These are phyloP conservation scores for Dynastes hyllus DNA, from an alignment of 2,888 invertebrate species.

Conservation along the genomic window DNA sequence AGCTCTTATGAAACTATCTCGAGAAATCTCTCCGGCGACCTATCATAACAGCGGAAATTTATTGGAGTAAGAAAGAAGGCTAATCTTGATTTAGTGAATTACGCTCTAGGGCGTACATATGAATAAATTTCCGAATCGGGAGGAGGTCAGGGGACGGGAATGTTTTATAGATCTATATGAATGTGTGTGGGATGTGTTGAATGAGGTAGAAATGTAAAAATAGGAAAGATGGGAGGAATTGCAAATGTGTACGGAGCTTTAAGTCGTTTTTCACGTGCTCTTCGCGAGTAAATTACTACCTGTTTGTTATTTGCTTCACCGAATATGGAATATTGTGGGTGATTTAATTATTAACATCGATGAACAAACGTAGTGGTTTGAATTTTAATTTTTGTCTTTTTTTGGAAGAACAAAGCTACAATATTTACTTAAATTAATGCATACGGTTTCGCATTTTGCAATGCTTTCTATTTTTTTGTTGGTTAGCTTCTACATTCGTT, in stretches of 20 bases:
- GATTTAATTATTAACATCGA: no score
- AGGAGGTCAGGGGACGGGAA: neutral
- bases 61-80: constrained; percentile 1
- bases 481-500: no score
- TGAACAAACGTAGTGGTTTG: no score
- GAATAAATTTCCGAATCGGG: constrained; percentile 3
- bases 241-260: neutral
- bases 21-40: constrained; percentile 20
- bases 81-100: constrained; percentile 27
- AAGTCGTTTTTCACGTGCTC: neutral
- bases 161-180: neutral
- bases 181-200: constrained; percentile 3
- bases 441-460: no score
- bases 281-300: no score
- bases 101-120: neutral
- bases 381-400: no score
- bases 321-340: no score
- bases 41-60: constrained; percentile 24
- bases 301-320: no score
- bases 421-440: no score
- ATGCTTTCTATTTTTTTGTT: no score
- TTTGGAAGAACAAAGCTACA: no score
- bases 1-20: constrained; percentile 36
- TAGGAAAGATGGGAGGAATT: neutral
- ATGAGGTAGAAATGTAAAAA: neutral